Evolutionary conservation across 2,888 invertebrate species (phyloP).

Genomic region (Caenorhabditis angaria): DNA sequence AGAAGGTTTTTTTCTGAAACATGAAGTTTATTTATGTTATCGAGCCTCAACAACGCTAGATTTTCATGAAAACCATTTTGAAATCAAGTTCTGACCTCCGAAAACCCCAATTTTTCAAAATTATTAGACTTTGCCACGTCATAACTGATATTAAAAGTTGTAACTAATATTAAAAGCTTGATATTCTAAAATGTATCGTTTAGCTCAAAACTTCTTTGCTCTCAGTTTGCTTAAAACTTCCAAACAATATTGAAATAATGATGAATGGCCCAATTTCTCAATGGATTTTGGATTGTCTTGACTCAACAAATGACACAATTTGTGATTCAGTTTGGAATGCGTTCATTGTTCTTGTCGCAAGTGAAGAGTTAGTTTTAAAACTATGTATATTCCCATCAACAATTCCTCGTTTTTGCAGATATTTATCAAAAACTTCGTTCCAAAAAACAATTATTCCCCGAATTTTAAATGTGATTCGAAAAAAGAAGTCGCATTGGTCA

Average conservation of each 20-base stretch:
- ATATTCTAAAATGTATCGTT: neutral
- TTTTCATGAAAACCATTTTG: too few relatives aligned
- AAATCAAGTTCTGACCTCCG: too few relatives aligned
- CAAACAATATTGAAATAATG: slow-evolving; percentile 7
- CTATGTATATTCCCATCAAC: neutral
- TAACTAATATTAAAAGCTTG: too few relatives aligned
- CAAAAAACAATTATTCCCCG: slow-evolving; percentile 56
- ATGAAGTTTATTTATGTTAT: too few relatives aligned
- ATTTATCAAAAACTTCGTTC: slow-evolving; percentile 43
- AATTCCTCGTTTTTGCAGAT: slow-evolving; percentile 19
- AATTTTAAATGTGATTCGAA: slow-evolving; percentile 53
- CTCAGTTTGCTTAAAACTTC: slow-evolving; percentile 12
- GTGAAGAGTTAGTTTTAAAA: slow-evolving; percentile 12
- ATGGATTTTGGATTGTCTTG: slow-evolving; percentile 16
- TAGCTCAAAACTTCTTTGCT: slow-evolving; percentile 19
- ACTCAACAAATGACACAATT: slow-evolving; percentile 15
- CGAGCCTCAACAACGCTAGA: too few relatives aligned
- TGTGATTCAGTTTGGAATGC: slow-evolving; percentile 14
- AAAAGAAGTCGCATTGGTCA: slow-evolving; percentile 51
- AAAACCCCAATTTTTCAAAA: neutral
- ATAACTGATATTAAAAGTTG: too few relatives aligned
- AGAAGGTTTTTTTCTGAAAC: too few relatives aligned
- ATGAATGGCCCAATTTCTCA: slow-evolving; percentile 10
- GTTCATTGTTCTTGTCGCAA: slow-evolving; percentile 6
- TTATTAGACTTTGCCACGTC: too few relatives aligned